Base-by-base conservation (phyloP, 2,113 vertebrate species). In the Chloebia gouldiae region DNA sequence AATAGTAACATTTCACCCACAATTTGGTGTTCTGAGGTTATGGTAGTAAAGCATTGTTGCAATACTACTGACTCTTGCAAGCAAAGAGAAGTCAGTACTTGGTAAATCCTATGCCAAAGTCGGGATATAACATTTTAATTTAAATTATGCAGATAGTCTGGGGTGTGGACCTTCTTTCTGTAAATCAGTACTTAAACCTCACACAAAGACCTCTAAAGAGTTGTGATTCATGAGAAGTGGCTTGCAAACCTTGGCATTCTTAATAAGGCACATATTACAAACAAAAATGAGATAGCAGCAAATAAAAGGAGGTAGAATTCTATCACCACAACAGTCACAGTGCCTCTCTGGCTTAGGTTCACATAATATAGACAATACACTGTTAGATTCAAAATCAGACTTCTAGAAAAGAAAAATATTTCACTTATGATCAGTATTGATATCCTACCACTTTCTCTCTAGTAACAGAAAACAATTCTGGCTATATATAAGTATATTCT, bases 1-100 rank as follows among this genome's bases (percentile, higher is more conserved):
- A 56, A 88, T 16, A 88, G 80, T 92, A 90, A 94, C 94, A 81
- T 81, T 96, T 96, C 57, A 96, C 93, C 95, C 88, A 96, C 49
- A 92, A 49, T 69, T 64, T 70, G 35, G 42, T 70, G 56, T 44
- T 56, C 17, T 2, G 1, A 64, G 42, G 65, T 40, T 87, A 27
- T 49, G 37, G 45, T 88, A 51, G 76, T 90, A 86, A 92, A 90
- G 51, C 60, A 60, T 64, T 83, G 51, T 63, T 88, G 79, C 79
- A 93, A 81, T 60, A 30, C 33, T 35, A 30, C 35, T 71, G 69
- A 50, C 42, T 54, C 28, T 86, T 80, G 68, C 79, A 92, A 87
- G 81, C 19, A 64, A 78, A 86, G 65, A 60, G 23, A 64, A 85
- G 35, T 70, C 56, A 77, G 66, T 70, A 16, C 30, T 88, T 44